Evolutionary conservation across 2,797 vertebrate species (phyloP), one percentile per base, ranked within the genome.

Genomic region (Fistularia commersonii): DNA sequence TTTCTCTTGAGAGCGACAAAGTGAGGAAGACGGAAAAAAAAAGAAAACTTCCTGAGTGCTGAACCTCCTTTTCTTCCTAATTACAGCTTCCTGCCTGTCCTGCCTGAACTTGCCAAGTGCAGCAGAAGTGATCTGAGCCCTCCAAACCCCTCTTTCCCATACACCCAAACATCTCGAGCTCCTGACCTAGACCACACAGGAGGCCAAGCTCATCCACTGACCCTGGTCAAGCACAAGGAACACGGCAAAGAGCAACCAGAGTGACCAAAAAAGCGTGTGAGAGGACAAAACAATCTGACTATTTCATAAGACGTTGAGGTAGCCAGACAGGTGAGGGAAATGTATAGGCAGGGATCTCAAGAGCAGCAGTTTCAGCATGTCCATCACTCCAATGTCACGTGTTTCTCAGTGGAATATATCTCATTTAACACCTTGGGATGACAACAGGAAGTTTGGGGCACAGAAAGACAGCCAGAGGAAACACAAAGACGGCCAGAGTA

Each of bases 11-110:
- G 52, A 42, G 32, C 13, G 45, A 15, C 50, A 38, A 47, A 43
- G 47, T 13, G 31, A 51, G 36, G 38, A 52, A 37, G 32, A 32
- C 23, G 5, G 12, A 14, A 23, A 43, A 38, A 43, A 38, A 71
- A 56, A 12, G 12, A 2, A 9, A 0, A 7, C 35, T 63, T 40
- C 48, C 45, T 8, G 49, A 63, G 54, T 57, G 34, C 53, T 61
- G 56, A 73, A 52, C 64, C 64, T 66, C 42, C 51, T 51, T 54
- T 23, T 46, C 43, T 58, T 74, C 72, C 77, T 81, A 82, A 86
- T 85, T 83, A 83, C 79, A 69, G 71, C 57, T 81, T 81, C 76
- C 70, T 68, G 71, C 61, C 44, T 71, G 53, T 47, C 66, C 54
- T 59, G 63, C 53, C 3, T 7, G 45, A 67, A 68, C 66, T 57